Evolutionary conservation across 2,888 invertebrate species (phyloP).

Genomic region (Drosophila lutescens): DNA sequence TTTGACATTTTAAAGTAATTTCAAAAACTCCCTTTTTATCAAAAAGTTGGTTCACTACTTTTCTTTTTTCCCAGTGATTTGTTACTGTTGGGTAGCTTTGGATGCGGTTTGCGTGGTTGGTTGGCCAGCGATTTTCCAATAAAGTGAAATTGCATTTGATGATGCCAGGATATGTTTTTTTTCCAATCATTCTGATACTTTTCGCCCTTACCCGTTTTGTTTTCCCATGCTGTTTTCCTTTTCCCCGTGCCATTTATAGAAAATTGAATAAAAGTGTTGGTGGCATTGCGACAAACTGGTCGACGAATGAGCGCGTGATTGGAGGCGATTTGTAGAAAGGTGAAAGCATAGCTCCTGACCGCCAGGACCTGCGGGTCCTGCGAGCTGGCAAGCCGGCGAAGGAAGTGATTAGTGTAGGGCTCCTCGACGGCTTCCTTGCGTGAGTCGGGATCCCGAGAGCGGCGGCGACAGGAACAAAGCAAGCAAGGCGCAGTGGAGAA

Average conservation of each 20-base stretch:
- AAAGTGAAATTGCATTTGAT: slow-evolving; percentile 79
- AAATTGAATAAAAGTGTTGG: slow-evolving; percentile 77
- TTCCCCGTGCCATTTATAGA: slow-evolving; percentile 67
- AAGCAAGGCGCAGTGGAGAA: slow-evolving; percentile 59
- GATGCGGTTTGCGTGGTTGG: slow-evolving; percentile 65
- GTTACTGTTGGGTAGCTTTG: slow-evolving; percentile 29
- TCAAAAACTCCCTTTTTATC: too few species aligned
- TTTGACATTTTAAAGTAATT: too few species aligned
- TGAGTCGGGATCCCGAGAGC: slow-evolving; percentile 34
- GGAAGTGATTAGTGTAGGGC: slow-evolving; percentile 70
- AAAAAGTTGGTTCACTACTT: too few species aligned
- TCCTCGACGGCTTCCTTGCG: slow-evolving; percentile 43
- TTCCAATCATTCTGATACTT: slow-evolving; percentile 49
- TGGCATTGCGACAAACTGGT: slow-evolving; percentile 75
- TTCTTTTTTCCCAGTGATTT: slow-evolving; percentile 8
- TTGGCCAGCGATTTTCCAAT: slow-evolving; percentile 77
- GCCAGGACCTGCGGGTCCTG: slow-evolving; percentile 6
- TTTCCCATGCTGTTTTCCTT: slow-evolving; percentile 38
- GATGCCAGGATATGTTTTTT: slow-evolving; percentile 73
- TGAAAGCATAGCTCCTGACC: slow-evolving; percentile 30
- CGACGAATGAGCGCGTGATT: slow-evolving; percentile 76
- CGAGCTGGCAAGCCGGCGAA: slow-evolving; percentile 30
- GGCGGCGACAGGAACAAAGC: slow-evolving; percentile 46
- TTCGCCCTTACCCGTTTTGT: slow-evolving; percentile 22
- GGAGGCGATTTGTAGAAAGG: slow-evolving; percentile 55